phyloP scores from a whole-genome alignment of 1,140 invertebrate genomes.

The Daktulosphaira vitifoliae region DNA sequence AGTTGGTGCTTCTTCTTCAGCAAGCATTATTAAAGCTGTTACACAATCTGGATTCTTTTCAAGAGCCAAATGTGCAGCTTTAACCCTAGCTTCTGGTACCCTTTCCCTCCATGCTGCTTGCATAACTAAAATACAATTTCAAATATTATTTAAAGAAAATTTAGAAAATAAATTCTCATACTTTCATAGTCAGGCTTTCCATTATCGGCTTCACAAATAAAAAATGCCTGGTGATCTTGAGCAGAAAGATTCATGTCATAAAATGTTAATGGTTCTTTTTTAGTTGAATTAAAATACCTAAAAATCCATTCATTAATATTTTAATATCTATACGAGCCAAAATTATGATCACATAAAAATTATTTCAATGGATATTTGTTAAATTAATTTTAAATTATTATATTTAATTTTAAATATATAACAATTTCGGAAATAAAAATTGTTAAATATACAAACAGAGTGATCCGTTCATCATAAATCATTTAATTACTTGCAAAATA shows the following conservation, averaged over 20 bases:
- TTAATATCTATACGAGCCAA: no score
- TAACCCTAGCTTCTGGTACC: slow-evolving; percentile 83
- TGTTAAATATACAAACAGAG: no score
- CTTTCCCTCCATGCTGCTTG: slow-evolving; percentile 94
- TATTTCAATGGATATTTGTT: no score
- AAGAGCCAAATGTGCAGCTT: slow-evolving; percentile 83
- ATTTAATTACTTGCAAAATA: no score
- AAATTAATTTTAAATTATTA: no score
- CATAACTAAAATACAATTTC: slow-evolving; percentile 62
- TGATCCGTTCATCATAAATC: no score
- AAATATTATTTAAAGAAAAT: neutral
- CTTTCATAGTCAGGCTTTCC: slow-evolving; percentile 88
- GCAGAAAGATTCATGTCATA: slow-evolving; percentile 99
- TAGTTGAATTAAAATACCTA: slow-evolving; percentile 81
- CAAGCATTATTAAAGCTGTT: slow-evolving; percentile 87
- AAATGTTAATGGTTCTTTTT: slow-evolving; percentile 92
- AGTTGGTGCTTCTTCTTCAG: slow-evolving; percentile 91
- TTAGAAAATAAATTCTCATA: slow-evolving; percentile 41
- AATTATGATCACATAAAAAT: no score
- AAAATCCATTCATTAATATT: no score
- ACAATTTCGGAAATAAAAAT: no score
- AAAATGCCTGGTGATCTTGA: slow-evolving; percentile 98
- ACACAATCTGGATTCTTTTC: slow-evolving; percentile 90
- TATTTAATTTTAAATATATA: no score
- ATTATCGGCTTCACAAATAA: slow-evolving; percentile 84